Evolutionary conservation across 2,888 invertebrate species (phyloP), one percentile per base, ranked within the genome.

Genomic region (Caradrina clavipalpis): DNA sequence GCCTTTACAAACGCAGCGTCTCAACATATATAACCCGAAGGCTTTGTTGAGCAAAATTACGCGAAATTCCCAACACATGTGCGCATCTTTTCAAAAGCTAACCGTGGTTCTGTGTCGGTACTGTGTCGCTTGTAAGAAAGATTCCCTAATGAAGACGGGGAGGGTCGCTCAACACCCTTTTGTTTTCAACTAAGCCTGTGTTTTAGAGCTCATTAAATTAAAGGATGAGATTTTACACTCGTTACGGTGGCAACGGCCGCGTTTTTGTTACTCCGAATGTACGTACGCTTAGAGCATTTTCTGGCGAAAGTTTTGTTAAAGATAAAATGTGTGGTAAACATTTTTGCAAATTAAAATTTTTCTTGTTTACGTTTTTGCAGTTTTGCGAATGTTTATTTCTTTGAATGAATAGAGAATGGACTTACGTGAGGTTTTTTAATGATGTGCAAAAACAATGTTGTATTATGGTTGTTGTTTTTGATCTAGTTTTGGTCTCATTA

Each of bases 141-240:
- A 84, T 84, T 86, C 73, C 35, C 68, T 92, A 93, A 92, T 91
- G 92, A 92, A 93, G 93, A 91, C 87, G 84, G 84, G 83, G 80
- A 81, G 86, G 88, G 84, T 84, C 86, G 86, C 82, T 88, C 88
- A 88, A 87, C 90, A 87, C 86, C 90, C 93, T 91, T 93, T 94
- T 95, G 94, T 95, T 92, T 89, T 85, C 84, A 82, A 86, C 86
- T 81, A 86, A 86, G 91, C 86, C 93, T 94, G 94, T 92, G 90
- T 94, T 94, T 94, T 92, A 94, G 92, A 91, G 92, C 93, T 94
- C 94, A 93, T 95, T 95, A 94, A 92, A 92, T 93, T 91, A 93
- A 91, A 91, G 87, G 89, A 89, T 89, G 88, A 87, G 91, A 90
- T 92, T 26, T 93, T 91, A 90, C 90, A 92, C 90, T 92, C 91